A percentile compares a stretch with the other conserved stretches of the same genome.
These are phyloP conservation scores for Macrosteles quadrilineatus DNA, from an alignment of 1,140 invertebrate genomes.

Conservation along the genomic window DNA sequence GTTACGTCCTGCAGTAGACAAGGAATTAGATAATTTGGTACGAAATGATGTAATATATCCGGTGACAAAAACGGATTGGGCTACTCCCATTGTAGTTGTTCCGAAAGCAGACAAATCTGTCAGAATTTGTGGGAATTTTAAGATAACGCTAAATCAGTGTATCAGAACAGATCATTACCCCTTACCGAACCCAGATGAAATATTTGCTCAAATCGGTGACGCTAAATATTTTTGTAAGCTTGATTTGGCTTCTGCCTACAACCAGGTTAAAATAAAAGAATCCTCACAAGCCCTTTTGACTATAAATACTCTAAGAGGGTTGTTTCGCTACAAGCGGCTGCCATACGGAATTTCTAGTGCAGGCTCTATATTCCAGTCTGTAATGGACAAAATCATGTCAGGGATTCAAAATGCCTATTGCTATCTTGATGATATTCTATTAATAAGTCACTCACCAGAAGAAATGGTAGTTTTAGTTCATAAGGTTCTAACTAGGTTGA, in stretches of 20 bases:
- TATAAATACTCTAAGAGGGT: not conserved
- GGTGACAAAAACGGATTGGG: not conserved
- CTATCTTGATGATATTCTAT: slow-evolving; percentile 11
- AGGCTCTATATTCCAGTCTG: not conserved
- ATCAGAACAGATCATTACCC: not conserved
- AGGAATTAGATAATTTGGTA: too few species aligned
- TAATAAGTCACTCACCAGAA: not conserved
- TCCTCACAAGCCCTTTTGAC: not conserved
- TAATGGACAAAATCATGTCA: not conserved
- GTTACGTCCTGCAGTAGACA: not conserved
- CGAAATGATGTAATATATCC: not conserved
- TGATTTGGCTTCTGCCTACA: not conserved
- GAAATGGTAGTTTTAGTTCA: not conserved
- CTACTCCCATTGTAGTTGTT: not conserved
- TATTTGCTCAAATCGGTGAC: not conserved
- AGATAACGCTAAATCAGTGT: not conserved
- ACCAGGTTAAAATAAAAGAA: not conserved
- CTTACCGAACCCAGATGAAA: not conserved
- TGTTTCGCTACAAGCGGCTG: not conserved
- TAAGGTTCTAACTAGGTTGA: not conserved
- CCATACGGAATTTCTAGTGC: not conserved
- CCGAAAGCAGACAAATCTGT: not conserved
- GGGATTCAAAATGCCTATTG: not conserved
- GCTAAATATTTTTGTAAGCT: not conserved
- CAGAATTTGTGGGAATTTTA: not conserved